Evolutionary conservation across 2,888 invertebrate species (phyloP).

Genomic region (Lasioglossum oenotherae): DNA sequence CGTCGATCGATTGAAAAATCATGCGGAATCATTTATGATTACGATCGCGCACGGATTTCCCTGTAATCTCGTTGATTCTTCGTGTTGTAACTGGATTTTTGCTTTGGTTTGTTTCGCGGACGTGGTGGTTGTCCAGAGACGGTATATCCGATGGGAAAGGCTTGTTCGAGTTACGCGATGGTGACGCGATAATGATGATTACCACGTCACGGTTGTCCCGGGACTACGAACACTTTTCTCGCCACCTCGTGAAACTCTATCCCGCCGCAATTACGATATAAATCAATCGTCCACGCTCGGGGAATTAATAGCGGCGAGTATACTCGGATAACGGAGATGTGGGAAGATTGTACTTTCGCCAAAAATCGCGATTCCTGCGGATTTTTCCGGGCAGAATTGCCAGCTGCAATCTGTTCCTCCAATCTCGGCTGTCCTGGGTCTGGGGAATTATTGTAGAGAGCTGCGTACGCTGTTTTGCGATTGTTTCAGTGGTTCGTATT

Average conservation of each 20-base stretch:
- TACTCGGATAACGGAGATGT: neutral
- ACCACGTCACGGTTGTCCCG: conserved; percentile 33
- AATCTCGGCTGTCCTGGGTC: neutral
- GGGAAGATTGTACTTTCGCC: neutral
- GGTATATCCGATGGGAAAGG: conserved; percentile 32
- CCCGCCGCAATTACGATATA: conserved; percentile 38
- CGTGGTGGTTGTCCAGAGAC: neutral
- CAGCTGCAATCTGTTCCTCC: conserved; percentile 1
- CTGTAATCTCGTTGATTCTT: conserved; percentile 23
- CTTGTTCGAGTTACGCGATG: conserved; percentile 44
- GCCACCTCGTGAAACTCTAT: conserved; percentile 28
- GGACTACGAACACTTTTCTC: conserved; percentile 13
- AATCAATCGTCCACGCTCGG: conserved; percentile 37
- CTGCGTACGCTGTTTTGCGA: neutral
- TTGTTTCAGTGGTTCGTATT: neutral
- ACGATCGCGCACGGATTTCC: conserved; percentile 35
- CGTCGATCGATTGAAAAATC: conserved; percentile 5
- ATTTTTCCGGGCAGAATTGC: neutral
- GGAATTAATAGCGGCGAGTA: neutral
- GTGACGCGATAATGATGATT: conserved; percentile 51
- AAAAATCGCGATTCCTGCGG: neutral
- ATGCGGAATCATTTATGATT: conserved; percentile 28
- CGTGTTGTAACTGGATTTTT: conserved; percentile 8
- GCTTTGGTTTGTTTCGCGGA: neutral
- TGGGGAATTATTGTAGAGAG: neutral